phyloP scores from a whole-genome alignment of 2,113 vertebrate species.

The Vidua macroura region DNA sequence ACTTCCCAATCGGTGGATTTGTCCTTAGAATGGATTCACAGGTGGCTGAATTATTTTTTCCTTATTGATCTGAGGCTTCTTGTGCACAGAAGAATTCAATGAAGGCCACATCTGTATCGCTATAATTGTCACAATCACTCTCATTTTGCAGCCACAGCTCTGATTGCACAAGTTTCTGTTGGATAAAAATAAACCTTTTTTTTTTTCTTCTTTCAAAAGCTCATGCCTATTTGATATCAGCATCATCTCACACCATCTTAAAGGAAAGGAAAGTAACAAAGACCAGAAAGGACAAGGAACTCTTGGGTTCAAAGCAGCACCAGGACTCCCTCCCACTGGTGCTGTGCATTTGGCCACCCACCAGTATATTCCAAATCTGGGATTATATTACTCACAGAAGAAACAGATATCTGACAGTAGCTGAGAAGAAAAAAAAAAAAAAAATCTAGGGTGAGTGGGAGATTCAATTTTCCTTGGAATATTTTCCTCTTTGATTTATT shows the following conservation, averaged over 20 bases:
- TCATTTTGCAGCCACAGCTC: neutral
- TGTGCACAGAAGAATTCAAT: neutral
- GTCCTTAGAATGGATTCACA: neutral
- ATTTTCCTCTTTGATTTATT: neutral
- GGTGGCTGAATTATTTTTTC: neutral
- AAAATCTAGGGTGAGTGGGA: neutral
- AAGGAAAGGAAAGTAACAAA: neutral
- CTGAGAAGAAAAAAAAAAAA: accelerated
- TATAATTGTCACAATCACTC: neutral
- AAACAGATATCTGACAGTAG: neutral
- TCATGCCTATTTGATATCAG: neutral
- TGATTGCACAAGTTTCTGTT: neutral
- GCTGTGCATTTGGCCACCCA: neutral
- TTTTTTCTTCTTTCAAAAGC: neutral
- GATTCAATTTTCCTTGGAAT: neutral
- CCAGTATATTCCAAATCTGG: neutral
- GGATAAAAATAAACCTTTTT: neutral
- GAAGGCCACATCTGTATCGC: neutral
- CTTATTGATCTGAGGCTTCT: neutral
- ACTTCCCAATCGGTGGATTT: neutral
- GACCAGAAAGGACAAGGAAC: neutral
- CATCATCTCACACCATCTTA: neutral
- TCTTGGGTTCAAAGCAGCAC: neutral
- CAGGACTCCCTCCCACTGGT: neutral
- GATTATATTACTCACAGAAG: neutral